Evolutionary conservation across 2,797 vertebrate species (phyloP).

Genomic region (Gymnocypris eckloni): DNA sequence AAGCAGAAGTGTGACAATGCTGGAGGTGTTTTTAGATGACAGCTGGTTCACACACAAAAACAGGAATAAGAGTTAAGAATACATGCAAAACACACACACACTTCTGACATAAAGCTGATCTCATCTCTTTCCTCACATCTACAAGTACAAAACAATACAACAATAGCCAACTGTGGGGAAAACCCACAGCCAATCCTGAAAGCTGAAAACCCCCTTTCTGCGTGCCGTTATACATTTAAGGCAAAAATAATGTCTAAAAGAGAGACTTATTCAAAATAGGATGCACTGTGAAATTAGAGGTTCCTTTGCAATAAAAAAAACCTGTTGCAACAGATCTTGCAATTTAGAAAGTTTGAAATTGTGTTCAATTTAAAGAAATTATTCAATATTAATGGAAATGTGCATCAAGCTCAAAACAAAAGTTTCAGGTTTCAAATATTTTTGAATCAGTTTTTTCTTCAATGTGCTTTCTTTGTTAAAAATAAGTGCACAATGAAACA

Average conservation of each 20-base stretch:
- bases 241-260: background rate
- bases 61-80: constrained; percentile 14
- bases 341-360: background rate
- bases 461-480: background rate
- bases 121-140: background rate
- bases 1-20: constrained; percentile 22
- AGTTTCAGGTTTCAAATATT: background rate
- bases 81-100: background rate
- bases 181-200: constrained; percentile 20
- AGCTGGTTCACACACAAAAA: background rate
- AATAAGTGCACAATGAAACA: background rate
- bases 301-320: background rate
- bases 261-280: background rate
- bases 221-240: constrained; percentile 19
- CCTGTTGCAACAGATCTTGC: background rate
- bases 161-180: constrained; percentile 42
- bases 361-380: background rate
- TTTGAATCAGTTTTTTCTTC: background rate
- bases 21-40: background rate
- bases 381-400: background rate
- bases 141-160: constrained; percentile 28
- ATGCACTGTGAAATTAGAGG: background rate
- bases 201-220: constrained; percentile 3
- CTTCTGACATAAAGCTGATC: constrained; percentile 27
- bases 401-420: background rate